These are phyloP conservation scores for Chelon auratus DNA, from an alignment of 2,797 vertebrate species.

Conservation along the genomic window DNA sequence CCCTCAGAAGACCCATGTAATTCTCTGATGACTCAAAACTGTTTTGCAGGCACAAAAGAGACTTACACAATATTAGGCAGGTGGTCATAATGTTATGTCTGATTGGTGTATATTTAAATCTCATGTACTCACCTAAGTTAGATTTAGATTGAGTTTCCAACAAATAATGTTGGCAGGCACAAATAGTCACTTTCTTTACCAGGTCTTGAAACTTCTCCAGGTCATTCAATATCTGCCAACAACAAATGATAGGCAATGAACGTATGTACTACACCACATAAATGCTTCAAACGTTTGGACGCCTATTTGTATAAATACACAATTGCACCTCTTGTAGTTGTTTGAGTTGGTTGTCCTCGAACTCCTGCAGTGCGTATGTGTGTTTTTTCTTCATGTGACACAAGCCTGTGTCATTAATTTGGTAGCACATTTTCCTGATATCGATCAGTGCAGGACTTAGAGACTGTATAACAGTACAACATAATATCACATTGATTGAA, in stretches of 20 bases:
- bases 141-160: constrained; percentile 73
- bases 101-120: no score
- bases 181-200: constrained; percentile 85
- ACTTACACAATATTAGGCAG: no score
- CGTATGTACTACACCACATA: neutral
- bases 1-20: no score
- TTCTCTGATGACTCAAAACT: no score
- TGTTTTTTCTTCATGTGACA: constrained; percentile 82
- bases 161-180: constrained; percentile 81
- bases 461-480: constrained; percentile 69
- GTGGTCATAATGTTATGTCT: no score
- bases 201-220: constrained; percentile 85
- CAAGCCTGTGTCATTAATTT: constrained; percentile 82
- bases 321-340: constrained; percentile 82
- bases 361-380: constrained; percentile 86
- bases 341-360: constrained; percentile 77
- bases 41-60: no score
- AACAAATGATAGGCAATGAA: constrained; percentile 6
- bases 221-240: constrained; percentile 76
- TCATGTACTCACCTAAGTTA: constrained; percentile 39
- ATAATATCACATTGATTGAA: neutral
- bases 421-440: constrained; percentile 87
- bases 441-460: constrained; percentile 86
- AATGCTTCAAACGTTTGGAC: neutral
- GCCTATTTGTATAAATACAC: neutral